Evolutionary conservation across 2,797 vertebrate species (phyloP), one percentile per base, ranked within the genome.

Genomic region (Sebastes steindachneri): DNA sequence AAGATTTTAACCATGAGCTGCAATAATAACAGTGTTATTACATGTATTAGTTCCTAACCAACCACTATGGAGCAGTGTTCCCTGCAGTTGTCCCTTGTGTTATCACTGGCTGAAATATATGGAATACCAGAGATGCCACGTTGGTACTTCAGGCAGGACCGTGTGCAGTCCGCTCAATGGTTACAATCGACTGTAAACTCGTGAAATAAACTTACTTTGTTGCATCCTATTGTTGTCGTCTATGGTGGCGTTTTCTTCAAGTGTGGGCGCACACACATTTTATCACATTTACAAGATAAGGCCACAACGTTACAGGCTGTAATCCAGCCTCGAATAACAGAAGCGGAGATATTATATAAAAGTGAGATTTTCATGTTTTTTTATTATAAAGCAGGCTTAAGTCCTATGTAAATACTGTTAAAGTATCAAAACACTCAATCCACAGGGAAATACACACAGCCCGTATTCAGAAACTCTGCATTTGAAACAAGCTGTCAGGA

Each of bases 191-290:
- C 41, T 77, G 57, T 75, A 71, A 79, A 80, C 48, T 29, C 53
- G n/a, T 83, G 51, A 73, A 89, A 90, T 90, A 79, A 88, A 88
- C 72, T 53, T 11, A 62, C 53, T 35, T 76, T 83, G 72, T 86
- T 91, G 87, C 84, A 91, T 79, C 80, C 31, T n/a, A 35, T 31
- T 25, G 23, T 45, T 48, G 17, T 58, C 15, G 5, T 57, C 26
- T 68, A 5, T 55, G 9, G 9, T 48, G 2, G 7, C 5, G 5
- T 72, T 57, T 68, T 79, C 2, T 78, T 67, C 11, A 19, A 4
- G 17, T 71, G 54, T 51, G 6, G 1, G 3, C 55, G 5, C 9
- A 4, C 31, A 45, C 41, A 45, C n/a, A 14, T 23, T 63, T 21
- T 4, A 35, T 23, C 11, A 35, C 31, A 63, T 23, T 23, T 35